Evolutionary conservation across 2,113 vertebrate genomes (phyloP), one percentile per base, ranked within the genome.

Genomic region (Ciconia boyciana): DNA sequence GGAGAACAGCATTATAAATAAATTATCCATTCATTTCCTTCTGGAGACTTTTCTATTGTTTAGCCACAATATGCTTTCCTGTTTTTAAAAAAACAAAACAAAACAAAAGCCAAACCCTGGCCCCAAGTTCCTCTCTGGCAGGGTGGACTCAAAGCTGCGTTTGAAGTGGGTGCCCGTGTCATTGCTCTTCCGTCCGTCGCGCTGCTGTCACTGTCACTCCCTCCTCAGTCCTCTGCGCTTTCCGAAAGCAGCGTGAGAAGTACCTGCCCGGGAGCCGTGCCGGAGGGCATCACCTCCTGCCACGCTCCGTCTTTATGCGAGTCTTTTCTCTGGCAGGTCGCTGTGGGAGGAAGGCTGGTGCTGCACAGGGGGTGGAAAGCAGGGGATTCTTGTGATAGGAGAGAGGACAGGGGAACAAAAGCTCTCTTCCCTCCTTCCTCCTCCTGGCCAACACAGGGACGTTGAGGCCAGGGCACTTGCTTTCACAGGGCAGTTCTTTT

Each of bases 21-120:
- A 94, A 88, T 93, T 65, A 94, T 96, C 81, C 92, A 4, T 96
- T 95, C 90, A 84, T 96, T 97, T 97, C 97, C 95, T 94, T 92
- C 72, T 64, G 81, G 43, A 89, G 92, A 90, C 22, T 97, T 97
- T 88, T 93, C 97, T 96, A 97, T 97, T 98, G 96, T 98, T 96
- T 74, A 82, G 74, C n/a, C 75, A 95, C 94, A 97, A 95, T 92
- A 82, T 61, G 81, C 69, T 95, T 96, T 97, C 97, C 97, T 97
- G 96, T 92, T 90, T 74, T 90, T n/a, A 46, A 80, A 81, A 91
- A 84, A 62, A 32, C 21, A 51, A 90, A 87, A 48, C 57, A 65
- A 84, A 36, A 58, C 32, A 58, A 81, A 49, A 1, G 0, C n/a
- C 79, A 68, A 91, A 48, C 74, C 21, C 61, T n/a, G 69, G 34